These are phyloP conservation scores for Megaptera novaeangliae DNA, from an alignment of 2,113 vertebrate genomes.

Conservation along the genomic window DNA sequence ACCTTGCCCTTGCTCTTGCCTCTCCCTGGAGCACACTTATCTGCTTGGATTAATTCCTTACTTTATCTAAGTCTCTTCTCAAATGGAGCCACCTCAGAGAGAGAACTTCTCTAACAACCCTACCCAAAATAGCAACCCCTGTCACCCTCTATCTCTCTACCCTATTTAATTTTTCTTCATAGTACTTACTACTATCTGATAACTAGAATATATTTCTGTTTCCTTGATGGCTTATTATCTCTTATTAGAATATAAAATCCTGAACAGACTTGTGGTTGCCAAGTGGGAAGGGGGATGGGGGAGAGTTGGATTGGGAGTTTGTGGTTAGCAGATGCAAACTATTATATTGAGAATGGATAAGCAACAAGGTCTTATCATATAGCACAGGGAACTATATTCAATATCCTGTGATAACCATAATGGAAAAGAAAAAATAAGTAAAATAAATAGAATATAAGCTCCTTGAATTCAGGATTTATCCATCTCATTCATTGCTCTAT, in stretches of 20 bases:
- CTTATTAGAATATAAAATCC: not conserved
- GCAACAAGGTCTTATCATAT: not conserved
- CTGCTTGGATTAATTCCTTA: not conserved
- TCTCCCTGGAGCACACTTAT: not conserved
- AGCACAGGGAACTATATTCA: not conserved
- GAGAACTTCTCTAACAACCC: not conserved
- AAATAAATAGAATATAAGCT: conserved; percentile 3
- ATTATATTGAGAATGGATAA: not conserved
- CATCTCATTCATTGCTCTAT: not conserved
- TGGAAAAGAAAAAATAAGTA: not conserved
- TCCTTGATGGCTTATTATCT: not conserved
- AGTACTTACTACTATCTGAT: not conserved
- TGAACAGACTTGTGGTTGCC: not conserved
- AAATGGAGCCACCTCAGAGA: not conserved
- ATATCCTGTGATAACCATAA: not conserved
- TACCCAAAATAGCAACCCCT: not conserved
- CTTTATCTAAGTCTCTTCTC: not conserved
- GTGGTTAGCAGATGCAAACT: not conserved
- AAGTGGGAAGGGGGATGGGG: not conserved
- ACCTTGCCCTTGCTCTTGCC: not conserved
- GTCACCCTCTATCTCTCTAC: not conserved
- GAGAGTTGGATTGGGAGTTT: not conserved
- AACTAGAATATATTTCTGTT: conserved; percentile 17
- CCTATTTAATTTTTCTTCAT: conserved; percentile 1
- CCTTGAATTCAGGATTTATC: not conserved